These are phyloP conservation scores for Cotesia congregata DNA, from an alignment of 2,888 invertebrate genomes.

Conservation along the genomic window DNA sequence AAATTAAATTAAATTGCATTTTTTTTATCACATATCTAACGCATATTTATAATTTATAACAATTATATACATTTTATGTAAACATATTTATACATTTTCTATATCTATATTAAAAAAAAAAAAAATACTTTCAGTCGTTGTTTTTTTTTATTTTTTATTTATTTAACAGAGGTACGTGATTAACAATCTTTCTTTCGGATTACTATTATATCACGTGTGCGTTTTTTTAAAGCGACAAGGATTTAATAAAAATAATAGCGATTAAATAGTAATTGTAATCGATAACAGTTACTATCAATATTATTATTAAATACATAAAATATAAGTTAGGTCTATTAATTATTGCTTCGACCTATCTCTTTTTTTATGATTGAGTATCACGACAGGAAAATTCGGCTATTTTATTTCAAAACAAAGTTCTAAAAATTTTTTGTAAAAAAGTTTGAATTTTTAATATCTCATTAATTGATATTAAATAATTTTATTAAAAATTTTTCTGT, in stretches of 20 bases:
- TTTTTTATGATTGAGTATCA: conserved; percentile 3
- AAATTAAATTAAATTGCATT: neutral
- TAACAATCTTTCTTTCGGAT: neutral
- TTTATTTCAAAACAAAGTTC: neutral
- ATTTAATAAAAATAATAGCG: conserved; percentile 22
- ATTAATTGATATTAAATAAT: too few relatives aligned
- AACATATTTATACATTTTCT: conserved; percentile 24
- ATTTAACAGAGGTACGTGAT: neutral
- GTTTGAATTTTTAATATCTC: too few relatives aligned
- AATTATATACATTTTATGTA: conserved; percentile 36
- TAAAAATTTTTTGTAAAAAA: neutral
- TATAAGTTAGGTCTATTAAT: too few relatives aligned
- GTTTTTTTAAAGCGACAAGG: conserved; percentile 43
- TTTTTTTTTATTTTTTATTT: conserved; percentile 2
- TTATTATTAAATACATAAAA: too few relatives aligned
- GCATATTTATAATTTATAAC: neutral
- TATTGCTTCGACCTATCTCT: neutral
- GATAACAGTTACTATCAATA: neutral
- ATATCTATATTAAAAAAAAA: neutral
- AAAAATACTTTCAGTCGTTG: neutral
- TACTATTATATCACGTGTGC: neutral
- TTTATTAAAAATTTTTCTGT: too few relatives aligned
- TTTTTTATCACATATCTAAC: conserved; percentile 7
- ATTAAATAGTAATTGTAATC: neutral
- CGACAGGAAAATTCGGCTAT: neutral